phyloP scores from a whole-genome alignment of 1,140 invertebrate genomes.

The Campodea augens region DNA sequence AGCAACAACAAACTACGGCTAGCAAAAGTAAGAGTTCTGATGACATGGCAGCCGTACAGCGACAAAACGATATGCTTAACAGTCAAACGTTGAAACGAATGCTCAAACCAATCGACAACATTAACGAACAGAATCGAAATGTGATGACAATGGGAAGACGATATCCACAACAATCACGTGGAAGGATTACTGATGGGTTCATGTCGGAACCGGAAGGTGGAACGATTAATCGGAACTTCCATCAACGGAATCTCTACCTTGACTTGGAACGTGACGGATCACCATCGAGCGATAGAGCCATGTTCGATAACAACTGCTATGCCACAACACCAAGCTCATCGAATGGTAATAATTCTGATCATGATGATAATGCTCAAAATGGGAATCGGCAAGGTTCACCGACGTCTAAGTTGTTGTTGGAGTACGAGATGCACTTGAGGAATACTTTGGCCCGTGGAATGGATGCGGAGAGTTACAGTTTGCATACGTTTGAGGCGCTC shows the following conservation, averaged over 20 bases:
- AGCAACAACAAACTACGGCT: too few relatives aligned
- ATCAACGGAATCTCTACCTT: constrained; percentile 44
- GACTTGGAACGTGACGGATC: constrained; percentile 63
- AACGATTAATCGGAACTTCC: constrained; percentile 14
- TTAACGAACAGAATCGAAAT: constrained; percentile 62
- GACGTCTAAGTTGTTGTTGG: constrained; percentile 62
- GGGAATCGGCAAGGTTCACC: constrained; percentile 62
- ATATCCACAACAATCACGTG: too few relatives aligned
- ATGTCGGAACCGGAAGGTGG: constrained; percentile 12
- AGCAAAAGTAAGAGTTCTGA: constrained; percentile 79
- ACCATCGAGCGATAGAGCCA: constrained; percentile 73
- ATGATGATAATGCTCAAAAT: constrained; percentile 36
- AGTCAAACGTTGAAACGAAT: constrained; percentile 80
- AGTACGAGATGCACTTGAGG: constrained; percentile 86
- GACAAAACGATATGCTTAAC: constrained; percentile 36
- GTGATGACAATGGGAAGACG: background rate
- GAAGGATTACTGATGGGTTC: constrained; percentile 13
- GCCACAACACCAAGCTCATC: constrained; percentile 82
- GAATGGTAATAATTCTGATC: constrained; percentile 71
- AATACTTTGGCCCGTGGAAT: constrained; percentile 86
- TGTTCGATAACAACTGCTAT: constrained; percentile 86
- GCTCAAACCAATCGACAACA: constrained; percentile 66
- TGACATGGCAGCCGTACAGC: constrained; percentile 37
- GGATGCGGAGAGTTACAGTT: constrained; percentile 83
- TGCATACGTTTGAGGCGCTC: constrained; percentile 82